These are phyloP conservation scores for Caenorhabditis angaria DNA, from an alignment of 2,888 invertebrate species.

Conservation along the genomic window DNA sequence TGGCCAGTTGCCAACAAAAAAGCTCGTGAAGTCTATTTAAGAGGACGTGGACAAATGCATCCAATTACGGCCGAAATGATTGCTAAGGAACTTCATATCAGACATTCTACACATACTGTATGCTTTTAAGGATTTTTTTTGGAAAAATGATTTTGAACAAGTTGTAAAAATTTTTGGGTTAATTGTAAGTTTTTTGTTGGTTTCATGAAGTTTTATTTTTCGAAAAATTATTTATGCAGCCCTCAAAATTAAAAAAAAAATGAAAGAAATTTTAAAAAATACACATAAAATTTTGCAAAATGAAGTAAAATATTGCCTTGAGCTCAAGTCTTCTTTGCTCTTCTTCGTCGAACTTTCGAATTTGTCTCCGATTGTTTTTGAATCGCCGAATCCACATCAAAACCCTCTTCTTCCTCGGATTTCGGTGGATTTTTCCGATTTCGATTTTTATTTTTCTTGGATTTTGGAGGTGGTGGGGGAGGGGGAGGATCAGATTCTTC, in stretches of 20 bases:
- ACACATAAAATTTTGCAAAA: not conserved
- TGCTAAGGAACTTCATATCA: slow-evolving; percentile 58
- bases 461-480: not conserved
- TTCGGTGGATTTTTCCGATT: not conserved
- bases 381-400: slow-evolving; percentile 6
- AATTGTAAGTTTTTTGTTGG: too few relatives aligned
- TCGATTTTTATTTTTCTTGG: not conserved
- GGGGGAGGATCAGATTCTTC: not conserved
- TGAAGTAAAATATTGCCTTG: slow-evolving; percentile 1
- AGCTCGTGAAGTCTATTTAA: slow-evolving; percentile 53
- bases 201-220: not conserved
- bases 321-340: slow-evolving; percentile 5
- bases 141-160: not conserved
- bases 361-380: slow-evolving; percentile 3
- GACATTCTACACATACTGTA: slow-evolving; percentile 58
- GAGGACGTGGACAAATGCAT: slow-evolving; percentile 51
- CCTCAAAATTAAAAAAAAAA: too few relatives aligned
- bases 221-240: too few relatives aligned
- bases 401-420: slow-evolving; percentile 7
- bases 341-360: not conserved
- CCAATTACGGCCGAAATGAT: slow-evolving; percentile 64
- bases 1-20: slow-evolving; percentile 52
- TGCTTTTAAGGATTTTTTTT: slow-evolving; percentile 47
- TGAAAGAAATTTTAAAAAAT: slow-evolving; percentile 2
- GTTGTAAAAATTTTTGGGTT: too few relatives aligned